These are phyloP conservation scores for Nettapus auritus DNA, from an alignment of 2,113 vertebrate genomes.

Conservation along the genomic window DNA sequence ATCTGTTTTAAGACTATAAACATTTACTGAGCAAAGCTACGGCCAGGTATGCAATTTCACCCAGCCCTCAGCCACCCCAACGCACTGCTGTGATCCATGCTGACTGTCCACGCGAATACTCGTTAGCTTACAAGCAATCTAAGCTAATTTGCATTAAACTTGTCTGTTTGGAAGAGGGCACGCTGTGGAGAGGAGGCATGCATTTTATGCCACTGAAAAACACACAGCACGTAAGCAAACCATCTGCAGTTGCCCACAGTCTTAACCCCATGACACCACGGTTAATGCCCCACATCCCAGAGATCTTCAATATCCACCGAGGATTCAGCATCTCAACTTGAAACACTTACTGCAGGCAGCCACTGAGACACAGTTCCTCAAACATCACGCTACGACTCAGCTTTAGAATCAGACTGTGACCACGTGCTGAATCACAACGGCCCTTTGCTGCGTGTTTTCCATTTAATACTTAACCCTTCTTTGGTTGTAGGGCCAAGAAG, in stretches of 20 bases:
- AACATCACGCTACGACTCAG: neutral
- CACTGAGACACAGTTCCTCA: neutral
- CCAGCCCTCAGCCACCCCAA: neutral
- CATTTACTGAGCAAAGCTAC: neutral
- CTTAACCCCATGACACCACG: neutral
- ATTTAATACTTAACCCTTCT: constrained; percentile 9
- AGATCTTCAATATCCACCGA: neutral
- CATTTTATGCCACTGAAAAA: neutral
- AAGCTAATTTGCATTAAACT: neutral
- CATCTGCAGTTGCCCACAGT: neutral
- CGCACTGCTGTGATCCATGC: neutral
- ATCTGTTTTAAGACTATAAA: neutral
- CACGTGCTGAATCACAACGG: constrained; percentile 21
- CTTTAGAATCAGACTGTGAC: constrained; percentile 1
- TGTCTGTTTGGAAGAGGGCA: neutral
- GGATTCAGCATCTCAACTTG: neutral
- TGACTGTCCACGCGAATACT: neutral
- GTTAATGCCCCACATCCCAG: neutral
- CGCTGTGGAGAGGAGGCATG: neutral
- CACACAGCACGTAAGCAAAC: neutral
- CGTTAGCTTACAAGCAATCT: neutral
- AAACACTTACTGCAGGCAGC: neutral
- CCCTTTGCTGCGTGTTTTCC: constrained; percentile 16
- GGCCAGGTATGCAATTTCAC: neutral
- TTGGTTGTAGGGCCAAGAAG: neutral